phyloP scores from a whole-genome alignment of 2,888 invertebrate genomes.

The Blomia tropicalis region DNA sequence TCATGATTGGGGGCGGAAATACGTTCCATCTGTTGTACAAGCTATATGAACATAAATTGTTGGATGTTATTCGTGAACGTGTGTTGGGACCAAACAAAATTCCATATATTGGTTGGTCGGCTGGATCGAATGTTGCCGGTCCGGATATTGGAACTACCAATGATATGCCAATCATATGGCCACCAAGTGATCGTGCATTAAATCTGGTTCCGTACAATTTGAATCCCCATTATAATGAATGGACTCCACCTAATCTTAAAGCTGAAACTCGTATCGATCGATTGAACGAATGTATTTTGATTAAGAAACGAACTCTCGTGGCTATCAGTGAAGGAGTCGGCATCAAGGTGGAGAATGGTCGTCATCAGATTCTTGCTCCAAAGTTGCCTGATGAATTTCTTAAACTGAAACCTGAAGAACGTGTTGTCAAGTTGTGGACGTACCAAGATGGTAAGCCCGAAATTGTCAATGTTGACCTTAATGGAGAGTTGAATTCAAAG shows the following conservation, averaged over 20 bases:
- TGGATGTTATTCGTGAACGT: conserved; percentile 47
- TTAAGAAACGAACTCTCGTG: conserved; percentile 23
- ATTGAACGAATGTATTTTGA: conserved; percentile 20
- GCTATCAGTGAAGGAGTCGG: conserved; percentile 23
- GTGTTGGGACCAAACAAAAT: conserved; percentile 45
- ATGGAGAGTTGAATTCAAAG: background rate
- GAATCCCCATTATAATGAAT: conserved; percentile 64
- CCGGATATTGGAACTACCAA: conserved; percentile 63
- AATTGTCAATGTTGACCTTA: background rate
- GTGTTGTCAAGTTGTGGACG: conserved; percentile 19
- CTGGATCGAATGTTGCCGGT: conserved; percentile 67
- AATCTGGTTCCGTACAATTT: conserved; percentile 62
- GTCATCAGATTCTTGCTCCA: conserved; percentile 20
- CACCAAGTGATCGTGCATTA: conserved; percentile 54
- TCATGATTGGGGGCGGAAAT: conserved; percentile 62
- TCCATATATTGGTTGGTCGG: conserved; percentile 60
- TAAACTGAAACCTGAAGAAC: background rate
- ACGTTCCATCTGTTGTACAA: conserved; percentile 56
- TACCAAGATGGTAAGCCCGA: background rate
- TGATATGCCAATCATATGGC: conserved; percentile 70
- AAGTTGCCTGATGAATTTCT: background rate
- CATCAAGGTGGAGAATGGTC: conserved; percentile 21
- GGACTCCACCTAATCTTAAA: conserved; percentile 35
- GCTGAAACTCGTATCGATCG: conserved; percentile 22
- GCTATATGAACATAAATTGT: conserved; percentile 50